These are phyloP conservation scores for Tetrax tetrax DNA, from an alignment of 2,113 vertebrate genomes.

Conservation along the genomic window DNA sequence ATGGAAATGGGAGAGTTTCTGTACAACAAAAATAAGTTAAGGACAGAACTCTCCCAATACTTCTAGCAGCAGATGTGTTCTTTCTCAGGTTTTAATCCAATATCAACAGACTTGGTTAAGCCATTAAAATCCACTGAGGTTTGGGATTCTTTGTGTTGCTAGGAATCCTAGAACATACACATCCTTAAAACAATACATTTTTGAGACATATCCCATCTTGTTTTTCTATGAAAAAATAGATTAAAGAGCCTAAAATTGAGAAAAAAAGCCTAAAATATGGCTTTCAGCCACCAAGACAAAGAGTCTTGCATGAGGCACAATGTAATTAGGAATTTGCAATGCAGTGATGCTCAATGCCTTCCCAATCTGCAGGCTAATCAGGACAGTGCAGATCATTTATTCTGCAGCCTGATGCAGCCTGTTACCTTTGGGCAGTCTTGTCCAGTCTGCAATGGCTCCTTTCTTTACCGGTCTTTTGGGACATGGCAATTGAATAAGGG, in stretches of 20 bases:
- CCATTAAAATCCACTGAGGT: not conserved
- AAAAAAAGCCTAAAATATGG: not conserved
- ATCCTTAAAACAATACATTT: not conserved
- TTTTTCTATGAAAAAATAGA: not conserved
- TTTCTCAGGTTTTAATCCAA: slow-evolving; percentile 8
- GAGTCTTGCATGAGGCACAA: not conserved
- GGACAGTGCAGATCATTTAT: not conserved
- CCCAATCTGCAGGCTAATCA: slow-evolving; percentile 5
- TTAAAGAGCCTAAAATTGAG: not conserved
- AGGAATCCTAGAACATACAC: not conserved
- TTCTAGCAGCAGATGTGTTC: not conserved
- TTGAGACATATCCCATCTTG: not conserved
- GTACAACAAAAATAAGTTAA: not conserved
- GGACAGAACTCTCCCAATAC: not conserved
- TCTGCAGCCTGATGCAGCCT: not conserved
- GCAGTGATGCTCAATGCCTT: not conserved
- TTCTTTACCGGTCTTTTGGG: not conserved
- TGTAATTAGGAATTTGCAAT: not conserved
- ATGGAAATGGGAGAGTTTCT: not conserved
- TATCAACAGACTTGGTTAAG: not conserved
- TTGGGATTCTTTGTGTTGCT: not conserved
- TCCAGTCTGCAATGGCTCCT: not conserved
- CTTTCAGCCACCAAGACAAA: not conserved
- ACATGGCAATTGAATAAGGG: not conserved
- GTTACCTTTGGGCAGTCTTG: not conserved